Base-by-base conservation (phyloP, 2,888 invertebrate genomes). In the Cantharis lateralis region DNA sequence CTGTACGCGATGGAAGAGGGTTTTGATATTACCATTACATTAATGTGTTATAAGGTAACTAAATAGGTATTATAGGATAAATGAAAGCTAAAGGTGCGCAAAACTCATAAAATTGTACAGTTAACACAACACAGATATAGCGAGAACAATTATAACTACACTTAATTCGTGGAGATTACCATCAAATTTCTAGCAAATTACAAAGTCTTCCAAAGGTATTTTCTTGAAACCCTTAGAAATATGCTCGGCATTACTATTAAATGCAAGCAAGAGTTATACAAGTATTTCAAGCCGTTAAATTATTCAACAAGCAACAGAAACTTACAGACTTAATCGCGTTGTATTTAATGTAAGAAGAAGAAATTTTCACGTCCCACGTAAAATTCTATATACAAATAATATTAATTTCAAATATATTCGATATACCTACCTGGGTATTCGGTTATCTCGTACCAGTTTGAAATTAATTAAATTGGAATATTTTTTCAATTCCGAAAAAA, bases 211-310 rank as follows among this genome's bases (percentile, higher is more conserved):
- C 64, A 66, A 76, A 72, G 76, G 76, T 72, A 76, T 76, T 69
- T 70, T 70, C 48, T 64, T 64, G 72, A 76, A 70, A 76, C 76
- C 72, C 71, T 66, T 68, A 64, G 74, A 77, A 78, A 78, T 78
- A 78, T 78, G 78, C 72, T 20, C 64, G 78, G 75, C 75, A 75
- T 72, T 78, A 78, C 75, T 72, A 75, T 66, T 75, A 78, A 74
- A 77, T 77, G 72, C 74, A 78, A 72, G 74, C 75, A 75, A 78
- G 75, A 75, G 75, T 78, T 78, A 70, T 78, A 75, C 75, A 78
- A 78, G 78, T 78, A 78, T 78, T 78, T 78, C 70, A 69, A 63
- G 69, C 77, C 74, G 71, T 72, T 77, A 77, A 77, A 77, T 77
- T 77, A 77, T 77, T 74, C 77, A 77, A 66, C 70, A 74, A 69